A percentile compares a stretch with the other conserved stretches of the same genome.
phyloP scores from a whole-genome alignment of 1,140 invertebrate species.

The Lordiphosa mommai region DNA sequence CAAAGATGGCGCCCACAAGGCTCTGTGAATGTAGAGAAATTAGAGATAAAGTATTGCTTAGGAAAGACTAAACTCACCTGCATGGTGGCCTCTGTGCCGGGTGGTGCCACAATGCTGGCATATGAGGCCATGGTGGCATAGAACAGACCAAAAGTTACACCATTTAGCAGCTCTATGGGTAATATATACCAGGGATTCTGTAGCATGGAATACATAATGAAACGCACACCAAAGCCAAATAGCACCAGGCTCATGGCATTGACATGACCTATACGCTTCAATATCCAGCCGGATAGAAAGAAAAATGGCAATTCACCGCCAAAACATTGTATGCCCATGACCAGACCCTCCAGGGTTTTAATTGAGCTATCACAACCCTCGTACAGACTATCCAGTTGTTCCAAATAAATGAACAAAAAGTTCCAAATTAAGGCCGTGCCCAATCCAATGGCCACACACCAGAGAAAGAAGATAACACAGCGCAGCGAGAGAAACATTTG shows the following conservation, averaged over 20 bases:
- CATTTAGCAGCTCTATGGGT: conserved; percentile 92
- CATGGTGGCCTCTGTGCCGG: conserved; percentile 91
- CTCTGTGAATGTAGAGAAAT: conserved; percentile 81
- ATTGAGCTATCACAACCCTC: conserved; percentile 82
- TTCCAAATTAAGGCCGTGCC: conserved; percentile 94
- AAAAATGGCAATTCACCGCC: conserved; percentile 94
- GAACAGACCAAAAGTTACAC: conserved; percentile 92
- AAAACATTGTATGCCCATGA: conserved; percentile 90
- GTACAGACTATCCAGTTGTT: conserved; percentile 82
- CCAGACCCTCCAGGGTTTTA: conserved; percentile 90
- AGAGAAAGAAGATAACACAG: conserved; percentile 86
- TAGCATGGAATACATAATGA: conserved; percentile 90
- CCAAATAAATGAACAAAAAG: conserved; percentile 91
- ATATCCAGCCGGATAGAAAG: conserved; percentile 88
- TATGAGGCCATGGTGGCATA: conserved; percentile 95
- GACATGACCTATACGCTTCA: conserved; percentile 90
- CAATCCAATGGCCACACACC: conserved; percentile 90
- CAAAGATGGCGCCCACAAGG: conserved; percentile 90
- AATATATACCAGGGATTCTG: conserved; percentile 90
- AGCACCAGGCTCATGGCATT: conserved; percentile 91
- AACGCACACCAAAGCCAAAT: conserved; percentile 87
- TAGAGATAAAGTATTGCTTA: no score
- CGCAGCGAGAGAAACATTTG: conserved; percentile 83
- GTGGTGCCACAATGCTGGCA: conserved; percentile 91
- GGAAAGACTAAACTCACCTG: conserved; percentile 81